Evolutionary conservation across 2,113 vertebrate species (phyloP).

Genomic region (Pungitius pungitius): DNA sequence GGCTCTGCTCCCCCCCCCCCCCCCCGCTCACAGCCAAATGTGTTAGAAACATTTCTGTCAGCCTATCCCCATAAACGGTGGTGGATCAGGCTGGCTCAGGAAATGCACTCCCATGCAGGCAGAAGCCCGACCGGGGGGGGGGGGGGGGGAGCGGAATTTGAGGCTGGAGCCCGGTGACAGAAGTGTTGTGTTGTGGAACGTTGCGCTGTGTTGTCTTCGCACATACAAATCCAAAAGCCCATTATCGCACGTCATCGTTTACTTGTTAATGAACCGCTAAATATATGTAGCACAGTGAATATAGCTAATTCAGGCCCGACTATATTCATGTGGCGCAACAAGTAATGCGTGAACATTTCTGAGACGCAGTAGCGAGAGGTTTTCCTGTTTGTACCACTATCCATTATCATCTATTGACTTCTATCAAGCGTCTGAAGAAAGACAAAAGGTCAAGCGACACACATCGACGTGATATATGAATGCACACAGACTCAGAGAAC

Average conservation of each 20-base stretch:
- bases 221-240: constrained; percentile 28
- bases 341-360: background rate
- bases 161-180: constrained; percentile 25
- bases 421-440: constrained; percentile 13
- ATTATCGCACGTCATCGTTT: constrained; percentile 7
- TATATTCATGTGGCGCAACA: constrained; percentile 27
- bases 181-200: constrained; percentile 16
- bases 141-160: constrained; percentile 33
- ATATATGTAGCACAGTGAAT: background rate
- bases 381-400: background rate
- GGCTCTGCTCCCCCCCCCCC: too few species aligned
- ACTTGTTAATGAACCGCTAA: background rate
- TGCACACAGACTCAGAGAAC: background rate
- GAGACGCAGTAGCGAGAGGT: background rate
- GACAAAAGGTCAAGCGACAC: constrained; percentile 7
- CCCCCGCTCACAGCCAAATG: constrained; percentile 59
- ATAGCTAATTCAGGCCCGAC: background rate
- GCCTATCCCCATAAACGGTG: constrained; percentile 41
- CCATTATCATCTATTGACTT: background rate
- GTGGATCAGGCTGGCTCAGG: constrained; percentile 49
- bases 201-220: constrained; percentile 42
- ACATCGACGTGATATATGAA: background rate
- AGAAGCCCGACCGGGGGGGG: constrained; percentile 30
- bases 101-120: constrained; percentile 47
- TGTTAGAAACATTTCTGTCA: constrained; percentile 68